These are phyloP conservation scores for Pterobdella sp. DNA, from an alignment of 2,888 invertebrate genomes.

Conservation along the genomic window DNA sequence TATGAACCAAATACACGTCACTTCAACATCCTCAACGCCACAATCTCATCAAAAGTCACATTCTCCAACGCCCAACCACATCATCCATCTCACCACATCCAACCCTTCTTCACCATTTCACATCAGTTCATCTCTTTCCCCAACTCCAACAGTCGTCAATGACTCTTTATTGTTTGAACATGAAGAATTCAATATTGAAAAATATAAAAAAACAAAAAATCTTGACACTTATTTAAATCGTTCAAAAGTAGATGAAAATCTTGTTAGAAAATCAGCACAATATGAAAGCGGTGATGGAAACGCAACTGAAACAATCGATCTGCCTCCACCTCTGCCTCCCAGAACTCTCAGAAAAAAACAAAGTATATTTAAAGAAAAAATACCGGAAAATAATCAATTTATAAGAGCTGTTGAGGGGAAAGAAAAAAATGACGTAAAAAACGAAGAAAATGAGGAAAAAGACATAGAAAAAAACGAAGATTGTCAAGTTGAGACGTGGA, in stretches of 20 bases:
- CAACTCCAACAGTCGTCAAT: background rate
- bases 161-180: background rate
- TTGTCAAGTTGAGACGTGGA: background rate
- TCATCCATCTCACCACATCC: background rate
- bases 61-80: background rate
- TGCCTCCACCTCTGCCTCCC: background rate
- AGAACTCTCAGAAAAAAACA: background rate
- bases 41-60: background rate
- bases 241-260: background rate
- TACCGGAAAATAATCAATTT: too few species aligned
- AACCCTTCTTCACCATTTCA: background rate
- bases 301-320: background rate
- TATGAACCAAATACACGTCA: background rate
- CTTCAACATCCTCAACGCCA: background rate
- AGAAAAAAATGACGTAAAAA: background rate
- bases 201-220: constrained; percentile 6
- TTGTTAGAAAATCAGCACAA: background rate
- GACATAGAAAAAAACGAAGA: background rate
- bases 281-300: background rate
- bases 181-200: background rate
- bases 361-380: too few species aligned
- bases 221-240: background rate
- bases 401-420: background rate
- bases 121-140: background rate
- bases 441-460: background rate